Conservation (phyloP, 2,888 invertebrate genomes). For the Philopedon plagiatum region DNA sequence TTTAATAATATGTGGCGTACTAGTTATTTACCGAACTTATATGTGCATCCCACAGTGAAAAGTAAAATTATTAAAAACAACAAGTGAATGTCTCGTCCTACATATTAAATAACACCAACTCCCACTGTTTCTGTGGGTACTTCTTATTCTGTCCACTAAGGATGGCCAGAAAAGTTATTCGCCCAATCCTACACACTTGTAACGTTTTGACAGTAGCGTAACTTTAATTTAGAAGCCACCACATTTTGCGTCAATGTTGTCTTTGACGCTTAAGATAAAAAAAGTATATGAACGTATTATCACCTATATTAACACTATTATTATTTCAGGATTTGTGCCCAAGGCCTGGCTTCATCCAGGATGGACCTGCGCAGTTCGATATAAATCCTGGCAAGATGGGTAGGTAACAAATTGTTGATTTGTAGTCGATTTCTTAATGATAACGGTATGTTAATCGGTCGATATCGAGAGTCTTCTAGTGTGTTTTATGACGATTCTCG, state of each 20-base stretch:
- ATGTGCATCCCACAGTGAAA: background rate
- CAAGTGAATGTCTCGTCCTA: constrained; percentile 2
- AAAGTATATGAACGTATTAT: no score
- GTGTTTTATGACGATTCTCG: no score
- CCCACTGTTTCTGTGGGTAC: background rate
- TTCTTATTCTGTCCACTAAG: constrained; percentile 2
- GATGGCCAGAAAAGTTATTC: constrained; percentile 26
- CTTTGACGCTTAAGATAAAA: no score
- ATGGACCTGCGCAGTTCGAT: constrained; percentile 86
- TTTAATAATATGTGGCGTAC: background rate
- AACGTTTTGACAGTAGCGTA: no score
- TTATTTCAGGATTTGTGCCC: constrained; percentile 80
- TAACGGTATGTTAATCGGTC: no score
- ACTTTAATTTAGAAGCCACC: no score
- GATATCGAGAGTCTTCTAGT: no score
- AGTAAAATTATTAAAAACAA: background rate
- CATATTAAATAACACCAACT: background rate
- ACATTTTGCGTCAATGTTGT: no score
- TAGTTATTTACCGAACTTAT: background rate
- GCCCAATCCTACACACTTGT: constrained; percentile 5
- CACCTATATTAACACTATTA: no score
- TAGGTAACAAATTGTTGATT: constrained; percentile 72
- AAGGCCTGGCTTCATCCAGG: constrained; percentile 85
- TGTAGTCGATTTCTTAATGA: no score
- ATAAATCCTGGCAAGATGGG: constrained; percentile 91